Evolutionary conservation across 2,797 vertebrate genomes (phyloP).

Genomic region (Tauraco hartlaubi): DNA sequence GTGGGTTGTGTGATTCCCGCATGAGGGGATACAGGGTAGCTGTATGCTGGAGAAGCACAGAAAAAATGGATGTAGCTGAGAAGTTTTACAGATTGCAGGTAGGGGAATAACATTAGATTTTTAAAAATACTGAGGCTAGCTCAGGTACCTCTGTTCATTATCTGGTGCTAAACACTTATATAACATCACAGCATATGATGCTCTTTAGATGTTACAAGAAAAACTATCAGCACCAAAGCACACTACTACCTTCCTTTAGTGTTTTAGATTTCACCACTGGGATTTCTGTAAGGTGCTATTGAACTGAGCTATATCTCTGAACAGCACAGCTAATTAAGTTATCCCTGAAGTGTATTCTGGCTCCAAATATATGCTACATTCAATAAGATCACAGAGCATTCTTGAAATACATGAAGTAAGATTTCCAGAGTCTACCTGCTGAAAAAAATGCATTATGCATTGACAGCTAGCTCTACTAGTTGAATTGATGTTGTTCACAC

Average conservation of each 20-base stretch:
- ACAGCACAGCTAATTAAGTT: background rate
- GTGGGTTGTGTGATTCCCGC: background rate
- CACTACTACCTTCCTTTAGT: background rate
- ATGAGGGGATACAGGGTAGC: rapidly evolving
- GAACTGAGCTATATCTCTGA: background rate
- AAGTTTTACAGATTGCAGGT: background rate
- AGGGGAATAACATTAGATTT: background rate
- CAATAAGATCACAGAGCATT: rapidly evolving
- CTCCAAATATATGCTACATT: background rate
- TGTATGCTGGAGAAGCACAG: background rate
- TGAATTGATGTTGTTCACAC: background rate
- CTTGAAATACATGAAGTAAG: background rate
- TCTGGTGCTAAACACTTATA: background rate
- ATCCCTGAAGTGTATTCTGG: background rate
- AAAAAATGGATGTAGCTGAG: background rate
- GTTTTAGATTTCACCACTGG: background rate
- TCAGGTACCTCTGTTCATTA: background rate
- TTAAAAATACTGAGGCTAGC: background rate
- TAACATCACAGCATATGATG: background rate
- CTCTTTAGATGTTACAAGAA: background rate
- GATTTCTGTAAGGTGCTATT: background rate
- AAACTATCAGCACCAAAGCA: background rate
- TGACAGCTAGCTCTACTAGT: background rate
- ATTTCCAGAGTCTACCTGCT: background rate
- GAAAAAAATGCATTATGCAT: background rate